Evolutionary conservation across 1,140 invertebrate species (phyloP).

Genomic region (Conus ventricosus): DNA sequence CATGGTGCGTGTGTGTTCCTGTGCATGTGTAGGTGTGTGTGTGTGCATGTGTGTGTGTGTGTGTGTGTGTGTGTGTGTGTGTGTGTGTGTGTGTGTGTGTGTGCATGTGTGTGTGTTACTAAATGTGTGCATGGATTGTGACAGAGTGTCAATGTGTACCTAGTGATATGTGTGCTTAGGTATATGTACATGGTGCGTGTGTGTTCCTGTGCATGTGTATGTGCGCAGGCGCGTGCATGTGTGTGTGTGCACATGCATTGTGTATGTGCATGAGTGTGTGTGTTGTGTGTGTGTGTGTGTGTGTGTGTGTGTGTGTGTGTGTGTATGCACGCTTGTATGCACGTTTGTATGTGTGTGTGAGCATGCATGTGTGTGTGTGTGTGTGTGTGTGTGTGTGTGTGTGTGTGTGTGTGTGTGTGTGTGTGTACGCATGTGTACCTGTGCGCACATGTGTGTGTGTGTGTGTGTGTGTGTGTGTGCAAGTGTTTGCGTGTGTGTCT

Average conservation of each 20-base stretch:
- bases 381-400: no score
- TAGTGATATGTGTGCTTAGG: not conserved
- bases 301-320: not conserved
- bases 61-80: not conserved
- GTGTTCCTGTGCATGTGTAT: constrained; percentile 7
- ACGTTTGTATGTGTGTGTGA: no score
- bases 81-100: no score
- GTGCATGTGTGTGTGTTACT: no score
- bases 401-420: no score
- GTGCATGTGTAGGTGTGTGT: not conserved
- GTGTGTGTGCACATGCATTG: not conserved
- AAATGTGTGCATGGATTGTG: not conserved
- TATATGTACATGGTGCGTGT: not conserved
- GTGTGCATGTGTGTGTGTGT: not conserved
- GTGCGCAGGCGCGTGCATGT: not conserved
- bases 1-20: constrained; percentile 4
- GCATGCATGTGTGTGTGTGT: no score
- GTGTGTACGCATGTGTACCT: no score
- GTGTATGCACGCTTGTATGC: not conserved
- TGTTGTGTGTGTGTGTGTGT: constrained; percentile 4
- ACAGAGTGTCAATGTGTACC: not conserved
- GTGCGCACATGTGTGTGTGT: no score
- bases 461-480: no score
- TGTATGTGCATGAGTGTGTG: not conserved
- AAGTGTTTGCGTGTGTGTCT: no score